Percentiles rank a stretch among this genome's conserved stretches.
These are phyloP conservation scores for Parasteatoda tepidariorum DNA, from an alignment of 1,140 invertebrate genomes.

Conservation along the genomic window DNA sequence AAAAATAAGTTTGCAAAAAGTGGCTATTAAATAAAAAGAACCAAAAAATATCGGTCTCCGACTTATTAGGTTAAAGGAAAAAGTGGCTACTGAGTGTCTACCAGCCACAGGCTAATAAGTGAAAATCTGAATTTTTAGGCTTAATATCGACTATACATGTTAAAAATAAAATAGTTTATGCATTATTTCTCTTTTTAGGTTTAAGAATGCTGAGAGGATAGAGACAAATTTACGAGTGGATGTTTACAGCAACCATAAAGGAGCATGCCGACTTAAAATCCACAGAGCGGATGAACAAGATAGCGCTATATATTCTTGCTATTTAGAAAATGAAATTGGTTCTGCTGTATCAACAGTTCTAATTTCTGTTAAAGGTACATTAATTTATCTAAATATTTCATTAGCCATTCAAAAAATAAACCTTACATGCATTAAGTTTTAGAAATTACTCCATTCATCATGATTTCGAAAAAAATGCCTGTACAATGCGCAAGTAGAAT, in stretches of 20 bases:
- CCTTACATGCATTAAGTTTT: no score
- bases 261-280: slow-evolving; percentile 4
- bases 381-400: background rate
- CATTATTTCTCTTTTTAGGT: background rate
- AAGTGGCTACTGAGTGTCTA: no score
- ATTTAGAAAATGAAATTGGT: slow-evolving; percentile 48
- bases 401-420: background rate
- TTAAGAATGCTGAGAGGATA: slow-evolving; percentile 42
- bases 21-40: no score
- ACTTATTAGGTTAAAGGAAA: no score
- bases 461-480: no score
- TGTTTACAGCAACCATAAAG: slow-evolving; percentile 21
- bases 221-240: slow-evolving; percentile 6
- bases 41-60: no score
- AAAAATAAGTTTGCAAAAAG: no score
- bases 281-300: background rate
- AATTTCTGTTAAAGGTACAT: slow-evolving; percentile 11
- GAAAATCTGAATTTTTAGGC: no score
- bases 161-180: background rate
- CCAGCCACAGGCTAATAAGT: no score
- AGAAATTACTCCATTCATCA: no score
- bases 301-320: slow-evolving; percentile 39
- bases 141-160: background rate
- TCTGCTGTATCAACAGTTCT: slow-evolving; percentile 27
- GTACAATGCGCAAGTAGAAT: no score